Percentiles rank a stretch among this genome's conserved stretches.
Evolutionary conservation across 1,140 invertebrate species (phyloP).

Genomic region (Trachymyrmex cornetzi): DNA sequence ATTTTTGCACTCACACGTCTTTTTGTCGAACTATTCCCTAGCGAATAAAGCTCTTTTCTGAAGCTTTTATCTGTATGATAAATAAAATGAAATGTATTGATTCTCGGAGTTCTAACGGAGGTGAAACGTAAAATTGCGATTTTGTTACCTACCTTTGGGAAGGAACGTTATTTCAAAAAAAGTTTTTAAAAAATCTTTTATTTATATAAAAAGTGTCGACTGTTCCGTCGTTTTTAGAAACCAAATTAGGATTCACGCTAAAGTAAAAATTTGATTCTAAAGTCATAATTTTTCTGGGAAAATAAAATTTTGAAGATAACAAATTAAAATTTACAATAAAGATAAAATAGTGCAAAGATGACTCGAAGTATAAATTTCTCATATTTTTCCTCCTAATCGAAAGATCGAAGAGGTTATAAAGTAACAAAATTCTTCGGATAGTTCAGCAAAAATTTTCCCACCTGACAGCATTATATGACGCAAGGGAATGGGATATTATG

Average conservation of each 20-base stretch:
- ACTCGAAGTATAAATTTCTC: neutral
- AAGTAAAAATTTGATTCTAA: neutral
- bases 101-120: neutral
- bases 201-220: neutral
- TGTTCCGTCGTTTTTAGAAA: neutral
- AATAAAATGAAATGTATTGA: conserved; percentile 17
- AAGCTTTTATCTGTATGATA: neutral
- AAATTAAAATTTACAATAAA: neutral
- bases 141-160: neutral
- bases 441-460: conserved; percentile 44
- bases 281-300: neutral
- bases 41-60: neutral
- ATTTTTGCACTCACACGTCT: neutral
- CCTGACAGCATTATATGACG: conserved; percentile 33
- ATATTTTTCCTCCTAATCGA: neutral
- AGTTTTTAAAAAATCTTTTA: neutral
- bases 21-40: neutral
- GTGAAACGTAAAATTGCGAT: neutral
- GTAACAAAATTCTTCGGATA: conserved; percentile 44
- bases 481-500: conserved; percentile 34
- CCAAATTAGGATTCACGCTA: neutral
- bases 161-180: neutral
- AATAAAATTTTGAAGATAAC: neutral
- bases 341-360: neutral
- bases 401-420: conserved; percentile 13